Evolutionary conservation across 2,888 invertebrate species (phyloP).

Genomic region (Conomelus anceps): DNA sequence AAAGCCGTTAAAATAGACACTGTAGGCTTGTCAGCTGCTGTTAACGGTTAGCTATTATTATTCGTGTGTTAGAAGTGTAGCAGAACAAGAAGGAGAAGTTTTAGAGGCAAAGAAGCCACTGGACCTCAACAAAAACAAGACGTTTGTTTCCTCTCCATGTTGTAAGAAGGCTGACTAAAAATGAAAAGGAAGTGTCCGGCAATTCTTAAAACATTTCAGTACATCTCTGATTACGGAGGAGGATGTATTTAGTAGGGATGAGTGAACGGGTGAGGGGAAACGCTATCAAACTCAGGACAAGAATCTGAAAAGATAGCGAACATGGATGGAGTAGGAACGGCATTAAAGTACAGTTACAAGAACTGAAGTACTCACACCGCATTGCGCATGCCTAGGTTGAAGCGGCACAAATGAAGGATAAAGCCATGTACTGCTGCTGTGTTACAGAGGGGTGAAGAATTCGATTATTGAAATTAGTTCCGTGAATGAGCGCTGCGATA

Average conservation of each 20-base stretch:
- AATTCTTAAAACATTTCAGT: not conserved
- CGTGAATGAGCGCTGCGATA: not conserved
- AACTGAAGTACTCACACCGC: not conserved
- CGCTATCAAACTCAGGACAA: not conserved
- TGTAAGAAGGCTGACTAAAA: too few relatives aligned
- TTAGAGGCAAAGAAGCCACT: not conserved
- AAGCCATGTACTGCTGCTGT: not conserved
- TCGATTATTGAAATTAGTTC: not conserved
- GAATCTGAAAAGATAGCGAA: not conserved
- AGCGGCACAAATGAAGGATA: not conserved
- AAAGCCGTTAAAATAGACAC: not conserved
- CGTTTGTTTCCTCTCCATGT: not conserved
- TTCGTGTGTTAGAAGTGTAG: not conserved
- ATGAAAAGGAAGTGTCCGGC: not conserved
- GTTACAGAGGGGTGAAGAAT: not conserved
- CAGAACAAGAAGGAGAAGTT: too few relatives aligned
- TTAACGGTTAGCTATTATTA: not conserved
- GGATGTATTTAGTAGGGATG: not conserved
- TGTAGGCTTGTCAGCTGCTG: not conserved
- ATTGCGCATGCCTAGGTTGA: not conserved
- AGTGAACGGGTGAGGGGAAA: not conserved
- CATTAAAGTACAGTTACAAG: not conserved
- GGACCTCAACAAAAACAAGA: not conserved
- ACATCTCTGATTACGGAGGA: not conserved
- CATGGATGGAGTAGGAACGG: not conserved